Conservation (phyloP, 2,113 vertebrate species). For the Verasper variegatus region DNA sequence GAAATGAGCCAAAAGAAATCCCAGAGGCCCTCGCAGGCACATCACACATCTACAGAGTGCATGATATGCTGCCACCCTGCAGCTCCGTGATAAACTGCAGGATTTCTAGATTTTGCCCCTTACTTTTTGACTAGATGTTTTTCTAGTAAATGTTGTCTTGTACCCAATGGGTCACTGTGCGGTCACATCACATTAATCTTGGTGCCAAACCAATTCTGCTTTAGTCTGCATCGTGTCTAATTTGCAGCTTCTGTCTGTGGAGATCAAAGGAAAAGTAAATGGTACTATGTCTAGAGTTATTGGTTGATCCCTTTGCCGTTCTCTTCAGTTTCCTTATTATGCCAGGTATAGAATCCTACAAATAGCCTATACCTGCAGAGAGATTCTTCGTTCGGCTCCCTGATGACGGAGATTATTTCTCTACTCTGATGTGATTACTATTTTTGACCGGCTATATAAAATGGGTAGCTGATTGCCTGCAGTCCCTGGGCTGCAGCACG, state of each 20-base stretch:
- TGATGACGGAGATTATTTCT: slow-evolving; percentile 22
- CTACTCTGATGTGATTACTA: slow-evolving; percentile 20
- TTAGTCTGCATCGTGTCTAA: slow-evolving; percentile 45
- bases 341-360: background rate
- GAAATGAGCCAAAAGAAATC: slow-evolving; percentile 48
- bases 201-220: slow-evolving; percentile 56
- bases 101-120: slow-evolving; percentile 7
- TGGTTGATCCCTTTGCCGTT: slow-evolving; percentile 12
- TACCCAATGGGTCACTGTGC: background rate
- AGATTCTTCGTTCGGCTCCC: background rate
- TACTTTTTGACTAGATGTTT: background rate
- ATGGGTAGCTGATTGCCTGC: slow-evolving; percentile 25
- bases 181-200: slow-evolving; percentile 44
- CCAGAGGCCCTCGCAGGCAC: slow-evolving; percentile 42
- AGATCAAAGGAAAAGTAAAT: slow-evolving; percentile 16
- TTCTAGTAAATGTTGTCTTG: background rate
- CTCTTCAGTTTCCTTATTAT: background rate
- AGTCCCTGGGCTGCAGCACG: background rate
- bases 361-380: slow-evolving; percentile 19
- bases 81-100: slow-evolving; percentile 24
- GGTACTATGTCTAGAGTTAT: background rate
- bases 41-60: slow-evolving; percentile 32
- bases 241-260: slow-evolving; percentile 25
- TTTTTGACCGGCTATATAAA: slow-evolving; percentile 16
- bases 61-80: slow-evolving; percentile 37